Evolutionary conservation across 2,888 invertebrate species (phyloP).

Genomic region (Plutella xylostella): DNA sequence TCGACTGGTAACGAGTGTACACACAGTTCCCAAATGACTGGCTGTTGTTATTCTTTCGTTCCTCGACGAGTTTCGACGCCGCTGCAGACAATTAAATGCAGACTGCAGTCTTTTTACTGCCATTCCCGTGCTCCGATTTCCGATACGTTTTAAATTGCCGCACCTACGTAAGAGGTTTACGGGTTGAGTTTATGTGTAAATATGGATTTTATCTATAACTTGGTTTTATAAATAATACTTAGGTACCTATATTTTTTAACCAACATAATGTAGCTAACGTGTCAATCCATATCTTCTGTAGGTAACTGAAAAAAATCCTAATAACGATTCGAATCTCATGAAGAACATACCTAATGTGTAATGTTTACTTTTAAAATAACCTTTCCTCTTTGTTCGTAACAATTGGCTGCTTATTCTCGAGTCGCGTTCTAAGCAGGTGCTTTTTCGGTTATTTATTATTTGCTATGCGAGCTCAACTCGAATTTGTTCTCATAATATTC

Average conservation of each 20-base stretch:
- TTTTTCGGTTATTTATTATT: too few relatives aligned
- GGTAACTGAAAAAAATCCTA: too few relatives aligned
- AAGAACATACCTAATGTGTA: too few relatives aligned
- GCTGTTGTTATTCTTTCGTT: not conserved
- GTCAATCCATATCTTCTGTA: too few relatives aligned
- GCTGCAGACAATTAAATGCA: conserved; percentile 1
- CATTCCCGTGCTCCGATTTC: conserved; percentile 25
- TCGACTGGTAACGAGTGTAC: conserved; percentile 35
- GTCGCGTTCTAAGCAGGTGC: too few relatives aligned
- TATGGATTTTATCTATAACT: not conserved
- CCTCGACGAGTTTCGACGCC: not conserved
- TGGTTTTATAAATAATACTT: not conserved
- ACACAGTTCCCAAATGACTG: not conserved
- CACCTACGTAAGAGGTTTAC: not conserved
- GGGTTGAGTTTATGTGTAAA: not conserved
- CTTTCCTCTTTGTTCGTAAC: too few relatives aligned
- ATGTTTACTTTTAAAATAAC: too few relatives aligned
- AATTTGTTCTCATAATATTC: conserved; percentile 69
- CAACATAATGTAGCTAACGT: too few relatives aligned
- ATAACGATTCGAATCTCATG: too few relatives aligned
- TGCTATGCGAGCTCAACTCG: conserved; percentile 65
- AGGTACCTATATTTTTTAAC: too few relatives aligned
- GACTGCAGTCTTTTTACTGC: not conserved
- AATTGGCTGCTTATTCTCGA: too few relatives aligned
- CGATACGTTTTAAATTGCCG: not conserved